phyloP scores from a whole-genome alignment of 2,797 vertebrate genomes.

The Chelon labrosus region DNA sequence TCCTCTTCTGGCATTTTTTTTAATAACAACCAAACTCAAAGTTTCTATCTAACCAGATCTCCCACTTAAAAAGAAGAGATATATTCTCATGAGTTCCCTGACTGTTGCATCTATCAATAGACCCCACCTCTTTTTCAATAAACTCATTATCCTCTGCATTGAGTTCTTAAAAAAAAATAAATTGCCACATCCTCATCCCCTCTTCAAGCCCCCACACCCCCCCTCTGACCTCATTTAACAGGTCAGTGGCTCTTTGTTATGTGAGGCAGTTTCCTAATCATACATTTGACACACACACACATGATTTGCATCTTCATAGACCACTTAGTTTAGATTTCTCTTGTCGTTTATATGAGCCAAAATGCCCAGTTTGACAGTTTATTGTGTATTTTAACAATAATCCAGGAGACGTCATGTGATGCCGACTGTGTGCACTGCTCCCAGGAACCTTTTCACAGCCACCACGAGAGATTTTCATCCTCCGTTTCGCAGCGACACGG shows the following conservation, averaged over 20 bases:
- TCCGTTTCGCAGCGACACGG: conserved; percentile 17
- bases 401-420: conserved; percentile 6
- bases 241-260: conserved; percentile 80
- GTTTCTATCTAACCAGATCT: conserved; percentile 6
- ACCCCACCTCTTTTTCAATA: conserved; percentile 17
- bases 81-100: neutral
- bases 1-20: conserved; percentile 80
- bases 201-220: conserved; percentile 37
- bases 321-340: neutral
- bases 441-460: conserved; percentile 20
- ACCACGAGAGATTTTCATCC: conserved; percentile 33
- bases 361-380: neutral
- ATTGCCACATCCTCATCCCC: conserved; percentile 45
- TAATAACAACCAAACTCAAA: neutral
- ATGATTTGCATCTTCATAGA: neutral
- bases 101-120: neutral
- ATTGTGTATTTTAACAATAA: neutral
- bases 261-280: conserved; percentile 57
- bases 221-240: conserved; percentile 65
- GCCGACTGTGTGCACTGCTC: neutral
- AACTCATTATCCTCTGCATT: conserved; percentile 35
- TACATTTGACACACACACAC: conserved; percentile 21
- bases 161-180: conserved; percentile 56
- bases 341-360: neutral
- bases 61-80: conserved; percentile 14